Conservation (phyloP, 2,797 vertebrate genomes). For the Alcedo quadribrachys region DNA sequence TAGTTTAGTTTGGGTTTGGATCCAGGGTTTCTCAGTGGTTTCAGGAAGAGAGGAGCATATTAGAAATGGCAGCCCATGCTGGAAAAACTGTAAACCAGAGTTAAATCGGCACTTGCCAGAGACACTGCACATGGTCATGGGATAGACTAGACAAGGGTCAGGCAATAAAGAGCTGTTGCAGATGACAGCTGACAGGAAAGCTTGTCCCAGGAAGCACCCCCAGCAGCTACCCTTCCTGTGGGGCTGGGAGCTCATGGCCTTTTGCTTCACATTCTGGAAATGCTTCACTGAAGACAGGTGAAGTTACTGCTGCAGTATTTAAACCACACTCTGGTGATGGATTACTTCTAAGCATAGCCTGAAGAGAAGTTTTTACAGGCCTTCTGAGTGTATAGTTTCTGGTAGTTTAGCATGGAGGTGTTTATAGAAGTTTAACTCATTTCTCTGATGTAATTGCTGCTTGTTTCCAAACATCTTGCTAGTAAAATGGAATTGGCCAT, state of each 20-base stretch:
- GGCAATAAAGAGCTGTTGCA: not conserved
- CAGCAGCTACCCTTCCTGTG: accelerated
- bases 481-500: not conserved
- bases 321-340: not conserved
- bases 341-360: not conserved
- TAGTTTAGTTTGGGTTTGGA: not conserved
- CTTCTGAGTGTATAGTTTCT: not conserved
- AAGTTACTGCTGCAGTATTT: not conserved
- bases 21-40: not conserved
- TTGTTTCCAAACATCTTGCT: not conserved
- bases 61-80: not conserved
- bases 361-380: not conserved
- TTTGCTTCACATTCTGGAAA: not conserved
- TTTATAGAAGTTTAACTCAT: not conserved
- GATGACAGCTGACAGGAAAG: not conserved
- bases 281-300: not conserved
- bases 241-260: not conserved
- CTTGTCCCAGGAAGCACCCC: not conserved
- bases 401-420: not conserved
- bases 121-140: accelerated
- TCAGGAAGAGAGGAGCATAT: not conserved
- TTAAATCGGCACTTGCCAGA: not conserved
- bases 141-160: not conserved
- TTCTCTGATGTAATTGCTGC: not conserved
- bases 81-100: not conserved